Conservation (phyloP, 1,140 invertebrate genomes). For the Matsumurasca onukii region DNA sequence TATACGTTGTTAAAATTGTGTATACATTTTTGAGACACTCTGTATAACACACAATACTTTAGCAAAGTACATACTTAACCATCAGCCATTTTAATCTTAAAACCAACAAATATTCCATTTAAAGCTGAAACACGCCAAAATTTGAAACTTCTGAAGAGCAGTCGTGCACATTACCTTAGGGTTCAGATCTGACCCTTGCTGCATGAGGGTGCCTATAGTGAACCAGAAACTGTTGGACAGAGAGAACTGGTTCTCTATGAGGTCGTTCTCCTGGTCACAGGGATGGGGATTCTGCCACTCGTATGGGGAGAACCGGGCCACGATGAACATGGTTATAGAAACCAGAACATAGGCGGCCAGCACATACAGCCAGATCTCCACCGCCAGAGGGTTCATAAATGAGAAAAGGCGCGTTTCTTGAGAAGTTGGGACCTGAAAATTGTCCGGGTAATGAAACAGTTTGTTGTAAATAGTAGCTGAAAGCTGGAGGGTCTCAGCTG, state of each 20-base stretch:
- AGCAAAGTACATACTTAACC: too few species aligned
- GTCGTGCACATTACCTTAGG: constrained; percentile 57
- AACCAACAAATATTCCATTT: too few species aligned
- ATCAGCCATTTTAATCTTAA: too few species aligned
- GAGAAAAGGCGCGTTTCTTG: constrained; percentile 79
- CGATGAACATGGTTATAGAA: constrained; percentile 79
- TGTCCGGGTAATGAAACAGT: too few species aligned
- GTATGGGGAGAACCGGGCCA: constrained; percentile 77
- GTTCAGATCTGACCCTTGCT: constrained; percentile 75
- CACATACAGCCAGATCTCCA: constrained; percentile 81
- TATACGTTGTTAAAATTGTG: too few species aligned
- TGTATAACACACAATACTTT: too few species aligned
- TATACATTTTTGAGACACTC: too few species aligned
- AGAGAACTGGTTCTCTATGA: constrained; percentile 55
- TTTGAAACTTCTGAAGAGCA: constrained; percentile 25
- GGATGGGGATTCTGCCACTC: constrained; percentile 79
- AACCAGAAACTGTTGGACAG: constrained; percentile 74
- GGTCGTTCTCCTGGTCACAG: constrained; percentile 61
- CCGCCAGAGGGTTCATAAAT: constrained; percentile 83
- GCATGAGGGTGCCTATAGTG: constrained; percentile 80
- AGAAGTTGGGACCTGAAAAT: constrained; percentile 61
- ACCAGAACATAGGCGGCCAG: constrained; percentile 75
- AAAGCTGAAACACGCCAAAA: too few species aligned
- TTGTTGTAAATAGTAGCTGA: too few species aligned
- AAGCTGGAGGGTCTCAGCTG: too few species aligned